Conservation (phyloP, 2,888 invertebrate species). For the Loripinus fragilis region DNA sequence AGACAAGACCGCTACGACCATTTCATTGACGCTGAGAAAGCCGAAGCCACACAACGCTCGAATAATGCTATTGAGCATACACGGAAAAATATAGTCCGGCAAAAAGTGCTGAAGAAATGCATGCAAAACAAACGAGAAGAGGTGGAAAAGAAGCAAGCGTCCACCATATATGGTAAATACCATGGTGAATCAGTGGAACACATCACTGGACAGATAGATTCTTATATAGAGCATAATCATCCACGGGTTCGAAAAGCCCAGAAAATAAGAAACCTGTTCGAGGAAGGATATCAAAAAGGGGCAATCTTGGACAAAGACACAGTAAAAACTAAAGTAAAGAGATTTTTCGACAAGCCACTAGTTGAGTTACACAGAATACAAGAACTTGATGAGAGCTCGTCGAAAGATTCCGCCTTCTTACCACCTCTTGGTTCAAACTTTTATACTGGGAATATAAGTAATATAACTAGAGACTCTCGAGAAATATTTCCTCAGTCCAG, state of each 20-base stretch:
- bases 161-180: constrained; percentile 55
- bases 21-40: constrained; percentile 59
- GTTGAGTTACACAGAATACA: constrained; percentile 35
- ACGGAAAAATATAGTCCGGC: constrained; percentile 56
- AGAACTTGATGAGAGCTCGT: background rate
- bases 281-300: constrained; percentile 50
- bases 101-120: constrained; percentile 62
- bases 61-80: constrained; percentile 57
- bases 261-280: constrained; percentile 59
- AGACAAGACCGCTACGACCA: constrained; percentile 51
- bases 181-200: constrained; percentile 59
- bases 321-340: constrained; percentile 41
- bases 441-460: constrained; percentile 44
- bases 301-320: constrained; percentile 53
- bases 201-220: constrained; percentile 60
- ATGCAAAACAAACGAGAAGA: constrained; percentile 63
- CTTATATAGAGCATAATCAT: constrained; percentile 57
- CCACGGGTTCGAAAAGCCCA: constrained; percentile 56
- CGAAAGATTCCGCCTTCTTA: background rate
- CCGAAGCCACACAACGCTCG: constrained; percentile 53
- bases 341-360: constrained; percentile 57
- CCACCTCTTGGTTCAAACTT: constrained; percentile 34
- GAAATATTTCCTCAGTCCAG: background rate
- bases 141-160: constrained; percentile 38
- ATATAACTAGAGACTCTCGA: background rate